Base-by-base conservation (phyloP, 92 coral and sea anemone genomes). In the Parazoanthus darwini region DNA sequence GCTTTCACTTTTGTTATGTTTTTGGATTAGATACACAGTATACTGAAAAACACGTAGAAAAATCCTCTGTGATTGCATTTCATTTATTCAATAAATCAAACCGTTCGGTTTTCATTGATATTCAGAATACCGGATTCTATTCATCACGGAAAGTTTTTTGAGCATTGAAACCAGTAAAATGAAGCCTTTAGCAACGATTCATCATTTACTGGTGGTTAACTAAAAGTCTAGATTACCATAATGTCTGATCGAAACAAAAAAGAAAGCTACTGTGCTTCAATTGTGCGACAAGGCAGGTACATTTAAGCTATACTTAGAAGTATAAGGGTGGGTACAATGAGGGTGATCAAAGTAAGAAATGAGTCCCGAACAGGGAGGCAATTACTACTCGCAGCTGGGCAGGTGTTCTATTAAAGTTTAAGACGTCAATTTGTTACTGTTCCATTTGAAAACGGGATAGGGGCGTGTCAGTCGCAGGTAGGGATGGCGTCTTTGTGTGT, bases 401-500 rank as follows among this genome's bases (percentile, higher is more conserved):
- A 63, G 70, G 70, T 63, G 70, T 6, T 63, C 25, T 63, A 14
- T 58, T 58, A 58, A 15, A 14, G 9, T 1, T 58, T 58, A 18
- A 63, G 70, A 63, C 70, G 59, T 54, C 20, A 54, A 54, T 54
- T 54, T 54, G 59, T 54, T 54, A 54, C 70, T 73, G 77, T 73
- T 33, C 43, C 77, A 48, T 48, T 79, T 79, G 33, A 58, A 78
- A 25, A 48, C 58, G 82, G 82, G 65, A 79, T 5, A 79, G 65
- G 26, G 82, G 82, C 44, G 66, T 79, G 67, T 79, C 67, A 79
- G 11, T 46, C 36, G 66, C 25, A 25, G 5, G 39, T 25, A 50
- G 65, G 50, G 35, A 8, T 9, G 67, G 66, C 38, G 16, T 20
- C 25, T 46, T 79, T 79, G 66, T 79, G 5, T 79, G 82, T 23